Percentiles rank a stretch among this genome's conserved stretches.
Conservation (phyloP, 2,888 invertebrate genomes). For the Drosophila silvestris region DNA sequence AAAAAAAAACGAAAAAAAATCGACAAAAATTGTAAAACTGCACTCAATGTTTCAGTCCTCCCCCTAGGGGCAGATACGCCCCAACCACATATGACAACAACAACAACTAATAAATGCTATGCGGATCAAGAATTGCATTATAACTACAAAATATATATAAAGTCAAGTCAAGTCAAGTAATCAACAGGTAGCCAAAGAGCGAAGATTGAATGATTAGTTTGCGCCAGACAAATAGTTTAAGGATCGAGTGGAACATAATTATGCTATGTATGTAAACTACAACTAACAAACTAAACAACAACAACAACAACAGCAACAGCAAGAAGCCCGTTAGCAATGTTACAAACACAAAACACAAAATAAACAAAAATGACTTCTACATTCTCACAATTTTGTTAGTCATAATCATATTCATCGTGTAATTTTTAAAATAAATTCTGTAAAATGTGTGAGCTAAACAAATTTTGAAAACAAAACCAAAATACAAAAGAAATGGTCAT, state of each 20-base stretch:
- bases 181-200: conserved; percentile 62
- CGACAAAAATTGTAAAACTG: conserved; percentile 72
- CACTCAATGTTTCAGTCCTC: conserved; percentile 74
- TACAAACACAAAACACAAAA: conserved; percentile 40
- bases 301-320: conserved; percentile 13
- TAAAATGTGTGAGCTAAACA: conserved; percentile 61
- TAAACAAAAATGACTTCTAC: conserved; percentile 72
- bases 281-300: conserved; percentile 22
- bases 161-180: conserved; percentile 40
- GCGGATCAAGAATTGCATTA: conserved; percentile 68
- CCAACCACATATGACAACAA: conserved; percentile 33
- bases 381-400: conserved; percentile 82
- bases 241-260: conserved; percentile 47
- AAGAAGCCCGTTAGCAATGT: conserved; percentile 28
- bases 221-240: conserved; percentile 62
- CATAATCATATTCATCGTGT: conserved; percentile 77
- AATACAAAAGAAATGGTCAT: conserved; percentile 10
- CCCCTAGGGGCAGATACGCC: conserved; percentile 20
- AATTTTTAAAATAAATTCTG: conserved; percentile 68
- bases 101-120: conserved; percentile 50
- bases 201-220: conserved; percentile 37
- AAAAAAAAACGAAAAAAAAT: conserved; percentile 47
- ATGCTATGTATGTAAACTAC: conserved; percentile 33
- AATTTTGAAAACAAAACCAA: conserved; percentile 34
- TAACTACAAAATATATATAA: conserved; percentile 52